phyloP scores from a whole-genome alignment of 2,113 vertebrate species.

The Spheniscus mendiculus region DNA sequence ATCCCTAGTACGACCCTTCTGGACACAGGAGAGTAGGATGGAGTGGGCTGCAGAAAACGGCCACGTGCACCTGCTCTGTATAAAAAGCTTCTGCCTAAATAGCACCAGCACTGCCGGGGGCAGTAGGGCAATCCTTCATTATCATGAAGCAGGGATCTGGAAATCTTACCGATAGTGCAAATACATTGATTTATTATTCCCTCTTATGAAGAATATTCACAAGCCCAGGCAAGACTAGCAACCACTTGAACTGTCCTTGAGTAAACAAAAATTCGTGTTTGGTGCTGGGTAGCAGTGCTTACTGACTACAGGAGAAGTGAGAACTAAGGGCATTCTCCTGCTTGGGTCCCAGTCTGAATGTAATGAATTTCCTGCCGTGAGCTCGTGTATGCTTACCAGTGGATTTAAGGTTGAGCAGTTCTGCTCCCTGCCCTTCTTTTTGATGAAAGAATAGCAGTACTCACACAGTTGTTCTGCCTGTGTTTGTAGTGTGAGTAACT shows the following conservation, averaged over 20 bases:
- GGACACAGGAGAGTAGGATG: background rate
- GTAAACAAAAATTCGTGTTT: background rate
- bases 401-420: background rate
- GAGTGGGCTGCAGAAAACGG: background rate
- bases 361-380: background rate
- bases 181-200: background rate
- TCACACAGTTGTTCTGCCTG: background rate
- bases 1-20: background rate
- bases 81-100: background rate
- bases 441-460: background rate
- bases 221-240: background rate
- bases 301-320: background rate
- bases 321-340: background rate
- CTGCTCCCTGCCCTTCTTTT: background rate
- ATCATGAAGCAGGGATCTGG: background rate
- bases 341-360: no score
- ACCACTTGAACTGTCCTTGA: background rate
- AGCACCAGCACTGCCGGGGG: background rate
- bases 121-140: background rate
- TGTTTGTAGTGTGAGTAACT: background rate
- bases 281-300: background rate
- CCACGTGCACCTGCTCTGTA: background rate
- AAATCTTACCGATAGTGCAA: background rate
- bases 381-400: background rate
- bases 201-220: background rate